Base-by-base conservation (phyloP, 2,797 vertebrate species). In the Anomalospiza imberbis region DNA sequence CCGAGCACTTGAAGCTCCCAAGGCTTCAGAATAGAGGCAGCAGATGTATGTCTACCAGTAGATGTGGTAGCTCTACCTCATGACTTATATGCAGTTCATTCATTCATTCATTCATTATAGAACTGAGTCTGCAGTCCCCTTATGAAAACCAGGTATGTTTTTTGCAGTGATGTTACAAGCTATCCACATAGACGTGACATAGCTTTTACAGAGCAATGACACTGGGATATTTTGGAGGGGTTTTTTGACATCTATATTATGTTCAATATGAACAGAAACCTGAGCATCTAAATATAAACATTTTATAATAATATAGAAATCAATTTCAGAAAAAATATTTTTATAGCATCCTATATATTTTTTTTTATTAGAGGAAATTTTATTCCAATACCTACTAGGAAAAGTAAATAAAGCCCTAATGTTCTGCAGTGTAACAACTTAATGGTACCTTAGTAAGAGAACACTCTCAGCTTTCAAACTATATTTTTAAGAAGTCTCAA, bases 151-250 rank as follows among this genome's bases (percentile, higher is more conserved):
- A 57, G 40, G 17, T 65, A 36, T 58, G 36, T 38, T 85, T 81
- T 81, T 82, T 92, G 5, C 40, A 60, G 31, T 32, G 28, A 13
- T 60, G 28, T 62, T 84, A 54, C 36, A 70, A 21, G 31, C 38
- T 18, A 36, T 12, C 14, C 11, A 53, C 17, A 38, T 0, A 48
- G 42, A 13, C n/a, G 12, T 68, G 57, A 26, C 8, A 14, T 1
- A 58, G 22, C 21, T 24, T 75, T 77, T 77, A 51, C 38, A 60
- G 6, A 65, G 8, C 44, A 72, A 34, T 42, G 42, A 28, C 26
- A 29, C 6, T 10, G 8, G 1, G 6, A n/a, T 10, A 0, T n/a
- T 71, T 65, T 16, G 10, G 24, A 36, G 7, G 6, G 13, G 0
- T 4, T 47, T 74, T 66, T 67, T 63, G 6, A 63, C 7, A 58